A percentile compares a stretch with the other conserved stretches of the same genome.
phyloP scores from a whole-genome alignment of 2,113 vertebrate species.

The Zingel zingel region DNA sequence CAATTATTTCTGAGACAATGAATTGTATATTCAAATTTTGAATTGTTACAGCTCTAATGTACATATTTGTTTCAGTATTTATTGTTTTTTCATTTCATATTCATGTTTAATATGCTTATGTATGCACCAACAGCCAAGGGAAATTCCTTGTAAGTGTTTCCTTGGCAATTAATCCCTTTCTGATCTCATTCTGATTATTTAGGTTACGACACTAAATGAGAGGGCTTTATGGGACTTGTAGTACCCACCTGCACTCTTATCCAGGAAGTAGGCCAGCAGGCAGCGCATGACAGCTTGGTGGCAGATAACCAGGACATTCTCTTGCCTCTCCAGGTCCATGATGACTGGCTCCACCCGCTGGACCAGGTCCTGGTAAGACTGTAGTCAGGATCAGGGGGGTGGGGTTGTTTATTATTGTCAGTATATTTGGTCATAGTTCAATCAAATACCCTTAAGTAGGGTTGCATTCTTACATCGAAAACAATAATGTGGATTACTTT shows the following conservation, averaged over 20 bases:
- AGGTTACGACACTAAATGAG: rapidly evolving
- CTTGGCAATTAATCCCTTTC: too few relatives aligned
- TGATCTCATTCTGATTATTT: not conserved
- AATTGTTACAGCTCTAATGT: too few relatives aligned
- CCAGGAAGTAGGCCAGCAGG: constrained; percentile 95
- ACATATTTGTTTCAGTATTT: too few relatives aligned
- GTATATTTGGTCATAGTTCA: not conserved
- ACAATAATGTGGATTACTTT: not conserved
- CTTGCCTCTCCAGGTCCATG: constrained; percentile 97
- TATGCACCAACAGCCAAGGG: too few relatives aligned
- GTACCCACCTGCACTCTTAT: constrained; percentile 94
- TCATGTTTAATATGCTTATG: too few relatives aligned
- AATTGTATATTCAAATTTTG: too few relatives aligned
- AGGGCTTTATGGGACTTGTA: not conserved
- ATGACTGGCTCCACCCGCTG: constrained; percentile 97
- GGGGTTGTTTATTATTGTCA: not conserved
- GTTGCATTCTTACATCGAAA: not conserved
- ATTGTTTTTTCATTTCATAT: too few relatives aligned
- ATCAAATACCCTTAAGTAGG: not conserved
- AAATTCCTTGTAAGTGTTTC: too few relatives aligned
- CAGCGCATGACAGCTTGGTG: constrained; percentile 98
- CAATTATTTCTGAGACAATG: too few relatives aligned
- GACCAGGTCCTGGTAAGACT: constrained; percentile 99
- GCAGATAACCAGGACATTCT: constrained; percentile 95
- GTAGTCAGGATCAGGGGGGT: not conserved